Evolutionary conservation across 2,113 vertebrate species (phyloP), one percentile per base, ranked within the genome.

Genomic region (Phrynosoma blainvillii): DNA sequence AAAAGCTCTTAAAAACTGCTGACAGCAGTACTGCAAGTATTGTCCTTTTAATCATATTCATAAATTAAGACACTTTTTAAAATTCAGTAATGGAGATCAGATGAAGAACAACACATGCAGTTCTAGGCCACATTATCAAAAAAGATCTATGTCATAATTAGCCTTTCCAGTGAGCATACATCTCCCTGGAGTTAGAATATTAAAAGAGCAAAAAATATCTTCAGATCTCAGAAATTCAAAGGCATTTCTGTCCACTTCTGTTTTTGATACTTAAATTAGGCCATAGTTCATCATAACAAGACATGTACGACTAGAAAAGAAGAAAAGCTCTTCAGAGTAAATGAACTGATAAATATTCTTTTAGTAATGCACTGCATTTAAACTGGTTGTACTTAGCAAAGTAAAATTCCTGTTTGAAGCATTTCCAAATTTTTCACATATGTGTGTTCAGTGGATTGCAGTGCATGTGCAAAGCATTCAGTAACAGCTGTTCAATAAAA

Each of bases 151-250:
- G 83, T 56, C 65, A 36, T 79, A 86, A 79, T 79, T 79, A 79
- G 75, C 36, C 47, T 88, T 79, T 25, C 52, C 52, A 79, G 11
- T 9, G 42, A 14, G 9, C 23, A 79, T 23, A 42, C 20, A 59
- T 42, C 27, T 88, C 47, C 65, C 62, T 87, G 90, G 70, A 59
- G 87, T n/a, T 47, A 47, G 12, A 82, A 85, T 73, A 86, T n/a
- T 88, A 91, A 36, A 87, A 77, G 20, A 85, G 82, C 0, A 89
- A 89, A 89, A 87, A 76, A 87, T 83, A 66, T 6, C 11, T 1
- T 36, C 79, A 0, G 78, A 84, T 27, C 70, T 40, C 85, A 74
- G 36, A 81, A 84, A n/a, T 77, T 54, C 62, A 4, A 0, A 20
- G 36, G 2, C 9, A 78, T 92, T 87, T 84, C 3, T 40, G 8